Base-by-base conservation (phyloP, 2,888 invertebrate genomes). In the Dromius quadrimaculatus region DNA sequence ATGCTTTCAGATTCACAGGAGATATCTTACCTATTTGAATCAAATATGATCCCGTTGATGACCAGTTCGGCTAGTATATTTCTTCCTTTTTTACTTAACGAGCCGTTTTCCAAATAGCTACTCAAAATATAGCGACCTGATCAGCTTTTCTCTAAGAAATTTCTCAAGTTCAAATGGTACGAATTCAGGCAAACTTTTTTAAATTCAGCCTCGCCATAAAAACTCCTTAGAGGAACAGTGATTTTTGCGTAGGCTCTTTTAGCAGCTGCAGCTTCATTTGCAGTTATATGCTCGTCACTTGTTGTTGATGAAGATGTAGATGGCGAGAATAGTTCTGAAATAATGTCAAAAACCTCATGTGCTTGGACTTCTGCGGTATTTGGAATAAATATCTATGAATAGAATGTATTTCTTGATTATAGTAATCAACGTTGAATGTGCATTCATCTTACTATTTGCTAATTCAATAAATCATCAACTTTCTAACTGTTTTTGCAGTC, bases 141-240 rank as follows among this genome's bases (percentile, higher is more conserved):
- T 11, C 28, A 6, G 11, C 50, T 50, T 50, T 50, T 28, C 6
- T 23, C 22, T 23, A 50, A 50, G 11, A 50, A 50, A 6, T 11
- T 5, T 23, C 11, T 20, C 13, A 50, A 13, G 8, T 50, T 50
- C 6, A 50, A 23, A 17, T 23, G 28, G 11, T 50, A 22, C 6
- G 23, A 23, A 4, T 32, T 13, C 9, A 32, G n/a, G 6, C 32
- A 32, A 2, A 13, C 28, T 11, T 28, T 54, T 32, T 32, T 54
- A 15, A 32, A 54, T 54, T 54, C 54, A 8, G 13, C n/a, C 15
- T 54, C 22, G 2, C 54, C 54, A 28, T 54, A 54, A 23, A 54
- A 54, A 13, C 28, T 32, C 13, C 15, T 54, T 9, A 45, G n/a
- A 4, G 54, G 54, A 17, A n/a, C 5, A 0, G 54, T 28, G n/a